Conservation (phyloP, 2,113 vertebrate genomes). For the Typhlomys cinereus region DNA sequence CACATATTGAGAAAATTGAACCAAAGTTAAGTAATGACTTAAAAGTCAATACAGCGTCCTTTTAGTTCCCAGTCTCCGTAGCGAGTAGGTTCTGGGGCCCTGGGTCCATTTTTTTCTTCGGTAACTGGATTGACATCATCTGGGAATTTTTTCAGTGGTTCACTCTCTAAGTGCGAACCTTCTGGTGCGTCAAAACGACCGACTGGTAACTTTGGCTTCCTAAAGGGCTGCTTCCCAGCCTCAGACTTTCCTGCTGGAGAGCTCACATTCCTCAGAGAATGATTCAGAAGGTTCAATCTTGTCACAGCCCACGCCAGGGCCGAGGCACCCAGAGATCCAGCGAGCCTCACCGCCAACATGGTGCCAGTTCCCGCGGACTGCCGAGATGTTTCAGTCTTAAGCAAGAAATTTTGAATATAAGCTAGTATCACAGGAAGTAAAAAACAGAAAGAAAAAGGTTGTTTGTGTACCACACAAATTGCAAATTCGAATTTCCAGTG, state of each 20-base stretch:
- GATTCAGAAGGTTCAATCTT: slow-evolving; percentile 74
- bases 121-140: too few species aligned
- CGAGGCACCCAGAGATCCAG: too few species aligned
- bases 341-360: too few species aligned
- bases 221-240: slow-evolving; percentile 83
- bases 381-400: not conserved
- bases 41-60: too few species aligned
- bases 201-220: slow-evolving; percentile 92
- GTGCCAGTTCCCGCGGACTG: too few species aligned
- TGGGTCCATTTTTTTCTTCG: too few species aligned
- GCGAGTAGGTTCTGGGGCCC: too few species aligned
- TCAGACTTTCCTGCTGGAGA: slow-evolving; percentile 77
- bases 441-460: not conserved
- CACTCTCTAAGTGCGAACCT: slow-evolving; percentile 83
- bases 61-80: too few species aligned
- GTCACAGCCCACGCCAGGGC: too few species aligned
- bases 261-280: slow-evolving; percentile 73
- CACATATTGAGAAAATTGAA: too few species aligned
- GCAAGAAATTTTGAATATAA: not conserved
- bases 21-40: too few species aligned
- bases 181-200: slow-evolving; percentile 92
- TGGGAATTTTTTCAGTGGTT: slow-evolving; percentile 90
- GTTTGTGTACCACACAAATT: not conserved
- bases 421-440: not conserved
- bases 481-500: not conserved